Conservation (phyloP, 2,888 invertebrate genomes). For the Orthosia gothica region DNA sequence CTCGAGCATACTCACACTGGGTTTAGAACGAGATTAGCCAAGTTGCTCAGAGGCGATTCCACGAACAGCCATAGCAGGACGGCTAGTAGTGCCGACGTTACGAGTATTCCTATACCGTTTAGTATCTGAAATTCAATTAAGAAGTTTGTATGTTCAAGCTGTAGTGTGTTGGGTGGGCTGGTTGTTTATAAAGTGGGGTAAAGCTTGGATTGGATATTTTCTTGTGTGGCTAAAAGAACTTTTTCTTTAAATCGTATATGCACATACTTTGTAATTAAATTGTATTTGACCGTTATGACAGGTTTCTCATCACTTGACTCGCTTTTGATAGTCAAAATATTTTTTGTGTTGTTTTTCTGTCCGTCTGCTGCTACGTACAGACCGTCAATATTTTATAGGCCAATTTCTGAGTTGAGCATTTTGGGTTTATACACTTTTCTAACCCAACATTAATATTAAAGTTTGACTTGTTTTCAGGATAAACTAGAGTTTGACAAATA, state of each 20-base stretch:
- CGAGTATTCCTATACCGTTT: slow-evolving; percentile 50
- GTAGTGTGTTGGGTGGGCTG: not conserved
- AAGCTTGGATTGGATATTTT: slow-evolving; percentile 1
- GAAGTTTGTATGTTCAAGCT: slow-evolving; percentile 50
- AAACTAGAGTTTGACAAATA: no score
- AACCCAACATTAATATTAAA: no score
- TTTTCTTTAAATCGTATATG: not conserved
- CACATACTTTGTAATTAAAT: not conserved
- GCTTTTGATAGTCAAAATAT: not conserved
- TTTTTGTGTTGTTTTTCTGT: not conserved
- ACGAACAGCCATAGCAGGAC: slow-evolving; percentile 55
- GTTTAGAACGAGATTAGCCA: slow-evolving; percentile 57
- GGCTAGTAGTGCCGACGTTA: slow-evolving; percentile 34
- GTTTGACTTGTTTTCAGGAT: no score
- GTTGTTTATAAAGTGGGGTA: slow-evolving; percentile 6
- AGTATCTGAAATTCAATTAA: slow-evolving; percentile 59
- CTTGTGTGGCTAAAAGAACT: not conserved
- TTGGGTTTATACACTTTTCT: no score
- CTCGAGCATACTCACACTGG: slow-evolving; percentile 50
- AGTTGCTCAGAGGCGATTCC: slow-evolving; percentile 59
- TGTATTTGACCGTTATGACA: no score
- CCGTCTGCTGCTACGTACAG: no score
- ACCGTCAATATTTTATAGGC: no score
- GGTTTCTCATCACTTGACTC: no score
- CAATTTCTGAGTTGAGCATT: no score